Evolutionary conservation across 2,797 vertebrate genomes (phyloP).

Genomic region (Etheostoma perlongum): DNA sequence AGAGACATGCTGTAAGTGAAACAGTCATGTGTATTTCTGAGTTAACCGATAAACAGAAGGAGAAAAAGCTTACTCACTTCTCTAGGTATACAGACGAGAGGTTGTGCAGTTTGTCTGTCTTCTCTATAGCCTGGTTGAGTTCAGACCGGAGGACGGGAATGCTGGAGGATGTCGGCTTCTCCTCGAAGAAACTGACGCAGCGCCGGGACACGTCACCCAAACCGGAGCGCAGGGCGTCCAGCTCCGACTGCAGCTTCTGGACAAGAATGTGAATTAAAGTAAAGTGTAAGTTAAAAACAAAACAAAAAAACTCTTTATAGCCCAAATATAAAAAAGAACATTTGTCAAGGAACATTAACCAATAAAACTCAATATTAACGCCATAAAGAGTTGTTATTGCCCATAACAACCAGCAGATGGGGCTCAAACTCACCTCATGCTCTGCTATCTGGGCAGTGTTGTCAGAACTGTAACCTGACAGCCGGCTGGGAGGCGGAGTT

Average conservation of each 20-base stretch:
- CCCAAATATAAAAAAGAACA: neutral
- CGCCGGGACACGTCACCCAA: constrained; percentile 87
- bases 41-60: no score
- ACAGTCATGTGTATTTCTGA: neutral
- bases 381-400: neutral
- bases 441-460: constrained; percentile 87
- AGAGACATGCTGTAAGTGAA: neutral
- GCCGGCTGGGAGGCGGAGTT: constrained; percentile 77
- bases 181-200: constrained; percentile 90
- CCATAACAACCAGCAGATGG: constrained; percentile 60
- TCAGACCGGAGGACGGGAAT: constrained; percentile 89
- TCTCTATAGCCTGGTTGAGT: constrained; percentile 89
- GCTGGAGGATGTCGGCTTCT: constrained; percentile 89
- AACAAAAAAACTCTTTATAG: neutral
- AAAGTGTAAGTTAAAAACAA: no score
- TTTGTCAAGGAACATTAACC: neutral
- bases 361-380: neutral
- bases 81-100: constrained; percentile 92
- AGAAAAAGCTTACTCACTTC: constrained; percentile 86
- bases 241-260: constrained; percentile 87
- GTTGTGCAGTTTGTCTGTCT: constrained; percentile 88
- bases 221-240: constrained; percentile 86
- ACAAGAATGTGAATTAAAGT: neutral
- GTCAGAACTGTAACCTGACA: constrained; percentile 80
- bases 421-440: constrained; percentile 89